These are phyloP conservation scores for Creontiades dilutus DNA, from an alignment of 2,888 invertebrate species.

Conservation along the genomic window DNA sequence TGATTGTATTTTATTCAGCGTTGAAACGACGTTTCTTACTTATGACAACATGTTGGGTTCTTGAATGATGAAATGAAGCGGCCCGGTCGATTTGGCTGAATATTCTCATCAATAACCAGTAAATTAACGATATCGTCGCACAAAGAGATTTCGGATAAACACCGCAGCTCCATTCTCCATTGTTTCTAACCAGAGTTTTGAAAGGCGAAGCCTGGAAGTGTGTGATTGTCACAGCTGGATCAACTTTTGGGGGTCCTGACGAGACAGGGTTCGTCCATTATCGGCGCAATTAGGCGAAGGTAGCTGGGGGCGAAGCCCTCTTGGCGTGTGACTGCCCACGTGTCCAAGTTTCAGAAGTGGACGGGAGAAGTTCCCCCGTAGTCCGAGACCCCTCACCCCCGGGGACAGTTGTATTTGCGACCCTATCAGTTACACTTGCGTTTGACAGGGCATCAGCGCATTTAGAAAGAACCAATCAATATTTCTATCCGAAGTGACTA, in stretches of 20 bases:
- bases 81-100: too few species aligned
- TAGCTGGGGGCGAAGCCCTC: constrained; percentile 40
- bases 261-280: constrained; percentile 68
- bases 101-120: too few species aligned
- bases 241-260: constrained; percentile 59
- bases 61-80: too few species aligned
- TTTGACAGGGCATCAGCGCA: too few species aligned
- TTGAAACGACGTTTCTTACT: too few species aligned
- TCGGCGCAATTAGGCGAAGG: constrained; percentile 66
- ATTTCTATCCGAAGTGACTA: too few species aligned
- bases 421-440: too few species aligned
- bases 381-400: not conserved
- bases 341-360: not conserved
- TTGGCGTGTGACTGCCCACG: constrained; percentile 25
- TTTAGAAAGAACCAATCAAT: too few species aligned
- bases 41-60: too few species aligned
- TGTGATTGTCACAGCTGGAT: constrained; percentile 70
- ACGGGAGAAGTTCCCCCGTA: not conserved
- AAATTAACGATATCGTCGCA: too few species aligned
- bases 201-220: constrained; percentile 37
- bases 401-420: too few species aligned
- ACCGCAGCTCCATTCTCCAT: constrained; percentile 19
- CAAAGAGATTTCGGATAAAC: not conserved
- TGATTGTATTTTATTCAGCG: too few species aligned
- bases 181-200: constrained; percentile 58